These are phyloP conservation scores for Troglohyphantes excavatus DNA, from an alignment of 2,888 invertebrate genomes.

Conservation along the genomic window DNA sequence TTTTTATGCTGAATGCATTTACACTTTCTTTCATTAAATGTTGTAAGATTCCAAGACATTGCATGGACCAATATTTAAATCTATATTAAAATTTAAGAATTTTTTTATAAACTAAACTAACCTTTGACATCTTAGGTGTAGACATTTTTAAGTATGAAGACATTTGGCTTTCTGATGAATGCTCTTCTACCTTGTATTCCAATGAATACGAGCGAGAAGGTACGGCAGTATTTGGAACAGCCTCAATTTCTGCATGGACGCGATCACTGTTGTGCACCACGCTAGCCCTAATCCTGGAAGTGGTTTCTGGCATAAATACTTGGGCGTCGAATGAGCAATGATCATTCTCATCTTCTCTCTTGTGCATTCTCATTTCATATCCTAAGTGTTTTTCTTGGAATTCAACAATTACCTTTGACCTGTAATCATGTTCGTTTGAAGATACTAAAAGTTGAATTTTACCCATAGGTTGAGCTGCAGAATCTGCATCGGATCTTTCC, in stretches of 20 bases:
- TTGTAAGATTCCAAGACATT: too few species aligned
- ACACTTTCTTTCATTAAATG: too few species aligned
- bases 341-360: slow-evolving; percentile 34
- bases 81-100: too few species aligned
- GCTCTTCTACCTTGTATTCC: slow-evolving; percentile 34
- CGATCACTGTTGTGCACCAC: slow-evolving; percentile 14
- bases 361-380: slow-evolving; percentile 51
- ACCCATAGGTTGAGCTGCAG: not conserved
- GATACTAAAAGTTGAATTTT: not conserved
- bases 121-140: slow-evolving; percentile 41
- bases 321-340: slow-evolving; percentile 44
- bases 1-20: too few species aligned
- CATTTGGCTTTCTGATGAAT: slow-evolving; percentile 2
- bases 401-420: slow-evolving; percentile 50
- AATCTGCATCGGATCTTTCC: slow-evolving; percentile 22
- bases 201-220: not conserved
- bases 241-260: slow-evolving; percentile 19
- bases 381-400: slow-evolving; percentile 35
- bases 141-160: slow-evolving; percentile 30
- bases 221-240: slow-evolving; percentile 25
- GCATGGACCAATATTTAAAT: too few species aligned
- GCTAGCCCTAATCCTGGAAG: slow-evolving; percentile 24
- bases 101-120: too few species aligned
- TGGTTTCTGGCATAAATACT: slow-evolving; percentile 14
- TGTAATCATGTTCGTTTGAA: slow-evolving; percentile 23